Evolutionary conservation across 37 sponge, comb jelly and placozoan species (phyloP).

Genomic region (Axinella damicornis): DNA sequence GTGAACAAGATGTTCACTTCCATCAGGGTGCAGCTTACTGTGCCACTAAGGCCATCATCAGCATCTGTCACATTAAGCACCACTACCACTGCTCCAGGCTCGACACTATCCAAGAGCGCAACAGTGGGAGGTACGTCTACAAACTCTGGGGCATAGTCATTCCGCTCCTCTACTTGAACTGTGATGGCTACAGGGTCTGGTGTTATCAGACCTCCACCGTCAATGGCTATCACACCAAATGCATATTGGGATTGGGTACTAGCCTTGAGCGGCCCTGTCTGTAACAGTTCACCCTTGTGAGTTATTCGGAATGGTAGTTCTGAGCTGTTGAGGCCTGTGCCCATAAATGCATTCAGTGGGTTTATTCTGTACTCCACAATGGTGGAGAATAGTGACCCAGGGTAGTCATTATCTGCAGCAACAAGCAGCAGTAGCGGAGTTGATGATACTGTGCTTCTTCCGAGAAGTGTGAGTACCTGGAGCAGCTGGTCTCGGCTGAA

Average conservation of each 20-base stretch:
- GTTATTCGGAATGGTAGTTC: slow-evolving; percentile 37
- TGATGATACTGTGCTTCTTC: not conserved
- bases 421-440: slow-evolving; percentile 30
- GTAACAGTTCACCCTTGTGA: slow-evolving; percentile 20
- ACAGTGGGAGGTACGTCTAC: not conserved
- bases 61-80: slow-evolving; percentile 30
- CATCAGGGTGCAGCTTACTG: slow-evolving; percentile 19
- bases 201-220: slow-evolving; percentile 63
- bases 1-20: not conserved
- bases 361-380: slow-evolving; percentile 42
- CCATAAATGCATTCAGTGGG: not conserved
- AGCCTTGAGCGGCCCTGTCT: slow-evolving; percentile 39
- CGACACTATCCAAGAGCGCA: not conserved
- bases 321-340: not conserved
- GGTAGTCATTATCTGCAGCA: slow-evolving; percentile 59
- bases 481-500: slow-evolving; percentile 27
- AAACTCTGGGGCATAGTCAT: slow-evolving; percentile 58
- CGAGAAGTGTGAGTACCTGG: slow-evolving; percentile 14
- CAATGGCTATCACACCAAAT: slow-evolving; percentile 60
- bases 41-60: slow-evolving; percentile 64
- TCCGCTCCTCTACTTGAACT: slow-evolving; percentile 37
- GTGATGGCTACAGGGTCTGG: slow-evolving; percentile 48
- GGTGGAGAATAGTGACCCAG: slow-evolving; percentile 30
- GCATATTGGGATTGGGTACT: slow-evolving; percentile 21
- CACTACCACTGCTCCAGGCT: not conserved